These are phyloP conservation scores for Mallotus villosus DNA, from an alignment of 2,797 vertebrate genomes.

Conservation along the genomic window DNA sequence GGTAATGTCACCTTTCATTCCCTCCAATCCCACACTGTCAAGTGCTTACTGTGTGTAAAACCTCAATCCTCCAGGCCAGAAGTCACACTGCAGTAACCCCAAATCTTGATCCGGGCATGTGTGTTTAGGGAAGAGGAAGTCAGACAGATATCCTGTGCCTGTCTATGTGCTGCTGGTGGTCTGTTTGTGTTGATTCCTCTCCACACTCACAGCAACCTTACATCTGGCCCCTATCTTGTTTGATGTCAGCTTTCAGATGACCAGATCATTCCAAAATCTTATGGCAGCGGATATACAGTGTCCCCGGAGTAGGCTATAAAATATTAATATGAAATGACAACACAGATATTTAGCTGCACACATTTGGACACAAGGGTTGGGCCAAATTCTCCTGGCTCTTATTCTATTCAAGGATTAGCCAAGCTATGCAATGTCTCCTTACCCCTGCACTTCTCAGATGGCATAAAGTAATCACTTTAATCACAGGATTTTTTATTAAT, in stretches of 20 bases:
- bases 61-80: background rate
- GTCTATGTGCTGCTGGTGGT: background rate
- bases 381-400: background rate
- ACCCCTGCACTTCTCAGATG: too few relatives aligned
- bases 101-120: background rate
- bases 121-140: constrained; percentile 1
- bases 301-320: background rate
- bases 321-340: background rate
- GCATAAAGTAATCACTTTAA: background rate
- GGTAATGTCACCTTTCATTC: background rate
- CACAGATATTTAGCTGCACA: background rate
- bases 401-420: background rate
- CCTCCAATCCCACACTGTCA: background rate
- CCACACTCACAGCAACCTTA: background rate
- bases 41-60: background rate
- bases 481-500: background rate
- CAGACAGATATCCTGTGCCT: constrained; percentile 7
- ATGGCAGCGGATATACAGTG: background rate
- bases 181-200: constrained; percentile 3
- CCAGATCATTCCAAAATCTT: background rate
- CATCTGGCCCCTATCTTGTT: background rate
- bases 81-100: background rate
- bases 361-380: background rate
- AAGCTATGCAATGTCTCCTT: background rate
- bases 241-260: background rate